A percentile compares a stretch with the other conserved stretches of the same genome.
These are phyloP conservation scores for Drosophila equinoxialis DNA, from an alignment of 1,140 invertebrate genomes.

Conservation along the genomic window DNA sequence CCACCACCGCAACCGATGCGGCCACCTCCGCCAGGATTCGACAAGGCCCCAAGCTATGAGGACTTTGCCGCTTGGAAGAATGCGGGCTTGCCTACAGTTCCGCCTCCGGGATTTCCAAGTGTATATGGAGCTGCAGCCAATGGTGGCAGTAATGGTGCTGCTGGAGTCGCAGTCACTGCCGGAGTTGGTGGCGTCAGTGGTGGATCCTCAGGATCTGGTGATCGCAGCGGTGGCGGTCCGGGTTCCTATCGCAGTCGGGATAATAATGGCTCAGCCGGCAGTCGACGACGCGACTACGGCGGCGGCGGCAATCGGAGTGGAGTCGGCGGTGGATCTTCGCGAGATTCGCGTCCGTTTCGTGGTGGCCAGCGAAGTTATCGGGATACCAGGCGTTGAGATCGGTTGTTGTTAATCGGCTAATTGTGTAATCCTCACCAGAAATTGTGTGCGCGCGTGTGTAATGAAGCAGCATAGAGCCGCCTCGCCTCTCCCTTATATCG, in stretches of 20 bases:
- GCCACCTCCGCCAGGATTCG: conserved; percentile 84
- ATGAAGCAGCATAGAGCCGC: conserved; percentile 27
- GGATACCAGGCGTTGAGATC: conserved; percentile 61
- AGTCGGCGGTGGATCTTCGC: conserved; percentile 60
- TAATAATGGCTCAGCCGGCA: conserved; percentile 68
- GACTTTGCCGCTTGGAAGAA: conserved; percentile 95
- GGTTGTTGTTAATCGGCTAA: conserved; percentile 48
- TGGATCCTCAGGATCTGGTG: conserved; percentile 30
- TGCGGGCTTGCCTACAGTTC: conserved; percentile 69
- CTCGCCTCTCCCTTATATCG: conserved; percentile 41
- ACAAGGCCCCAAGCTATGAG: conserved; percentile 90
- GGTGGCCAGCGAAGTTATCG: conserved; percentile 76
- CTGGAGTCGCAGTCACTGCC: conserved; percentile 20
- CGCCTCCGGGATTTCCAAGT: conserved; percentile 69
- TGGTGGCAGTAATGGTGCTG: conserved; percentile 56
- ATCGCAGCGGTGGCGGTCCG: conserved; percentile 34
- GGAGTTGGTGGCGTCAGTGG: conserved; percentile 16
- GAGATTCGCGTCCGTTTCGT: conserved; percentile 68
- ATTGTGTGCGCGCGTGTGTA: conserved; percentile 47
- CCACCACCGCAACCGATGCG: conserved; percentile 83
- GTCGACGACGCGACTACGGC: conserved; percentile 70
- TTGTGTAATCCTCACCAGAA: conserved; percentile 59
- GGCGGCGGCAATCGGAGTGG: conserved; percentile 49
- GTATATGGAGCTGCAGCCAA: conserved; percentile 54
- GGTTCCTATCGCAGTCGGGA: conserved; percentile 63